A percentile compares a stretch with the other conserved stretches of the same genome.
phyloP scores from a whole-genome alignment of 2,797 vertebrate genomes.

The Hemibagrus guttatus region DNA sequence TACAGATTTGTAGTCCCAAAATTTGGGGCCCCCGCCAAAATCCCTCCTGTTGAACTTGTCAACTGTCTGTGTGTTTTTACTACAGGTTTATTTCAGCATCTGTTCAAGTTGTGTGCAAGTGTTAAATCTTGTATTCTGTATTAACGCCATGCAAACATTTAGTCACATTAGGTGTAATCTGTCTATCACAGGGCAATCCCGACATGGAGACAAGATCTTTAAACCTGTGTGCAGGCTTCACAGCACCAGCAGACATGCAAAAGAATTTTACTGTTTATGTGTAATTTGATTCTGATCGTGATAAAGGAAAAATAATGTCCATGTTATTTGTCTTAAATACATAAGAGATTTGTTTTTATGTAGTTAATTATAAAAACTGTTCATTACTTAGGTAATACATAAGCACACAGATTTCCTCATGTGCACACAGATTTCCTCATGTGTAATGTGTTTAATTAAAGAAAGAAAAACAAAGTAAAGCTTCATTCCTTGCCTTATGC shows the following conservation, averaged over 20 bases:
- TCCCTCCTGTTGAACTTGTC: not conserved
- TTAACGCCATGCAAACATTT: not conserved
- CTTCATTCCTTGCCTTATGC: not conserved
- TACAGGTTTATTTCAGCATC: not conserved
- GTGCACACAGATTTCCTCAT: too few relatives aligned
- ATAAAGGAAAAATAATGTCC: not conserved
- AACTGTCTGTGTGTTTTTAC: not conserved
- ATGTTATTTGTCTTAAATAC: not conserved
- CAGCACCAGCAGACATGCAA: not conserved
- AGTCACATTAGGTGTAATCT: slow-evolving; percentile 11
- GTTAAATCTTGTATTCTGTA: not conserved
- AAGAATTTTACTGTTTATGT: not conserved
- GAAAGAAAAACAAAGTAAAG: not conserved
- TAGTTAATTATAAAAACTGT: not conserved
- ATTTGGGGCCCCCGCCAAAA: too few relatives aligned
- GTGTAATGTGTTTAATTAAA: not conserved
- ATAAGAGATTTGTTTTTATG: not conserved
- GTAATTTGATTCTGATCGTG: not conserved
- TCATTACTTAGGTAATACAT: not conserved
- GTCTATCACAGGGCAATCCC: slow-evolving; percentile 79
- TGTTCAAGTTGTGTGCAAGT: not conserved
- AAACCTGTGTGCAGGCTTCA: not conserved
- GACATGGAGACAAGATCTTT: slow-evolving; percentile 82
- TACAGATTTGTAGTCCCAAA: not conserved
- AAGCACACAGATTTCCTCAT: not conserved